phyloP scores from a whole-genome alignment of 2,888 invertebrate genomes.

The Tinea trinotella region DNA sequence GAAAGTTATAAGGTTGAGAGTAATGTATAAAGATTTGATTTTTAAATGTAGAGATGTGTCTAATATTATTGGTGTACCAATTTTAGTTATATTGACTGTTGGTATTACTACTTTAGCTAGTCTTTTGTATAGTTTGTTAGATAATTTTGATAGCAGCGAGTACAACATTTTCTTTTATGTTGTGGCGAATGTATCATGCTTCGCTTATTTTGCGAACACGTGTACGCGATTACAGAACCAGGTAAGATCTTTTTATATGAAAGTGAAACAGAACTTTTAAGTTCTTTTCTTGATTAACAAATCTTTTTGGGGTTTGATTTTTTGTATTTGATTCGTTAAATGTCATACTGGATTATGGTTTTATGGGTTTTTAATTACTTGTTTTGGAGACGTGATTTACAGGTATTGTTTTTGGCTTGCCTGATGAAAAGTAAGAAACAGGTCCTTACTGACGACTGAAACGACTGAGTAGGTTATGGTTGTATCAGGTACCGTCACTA shows the following conservation, averaged over 20 bases:
- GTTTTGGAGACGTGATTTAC: too few relatives aligned
- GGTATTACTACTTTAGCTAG: slow-evolving; percentile 5
- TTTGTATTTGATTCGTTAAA: too few relatives aligned
- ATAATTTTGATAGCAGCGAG: background rate
- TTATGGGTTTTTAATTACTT: too few relatives aligned
- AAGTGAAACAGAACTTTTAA: too few relatives aligned
- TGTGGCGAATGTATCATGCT: background rate
- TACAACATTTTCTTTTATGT: slow-evolving; percentile 12
- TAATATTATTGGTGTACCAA: background rate
- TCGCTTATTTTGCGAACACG: slow-evolving; percentile 10
- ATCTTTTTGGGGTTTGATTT: too few relatives aligned
- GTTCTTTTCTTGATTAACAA: too few relatives aligned
- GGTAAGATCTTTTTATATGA: background rate
- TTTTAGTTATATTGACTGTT: slow-evolving; percentile 1
- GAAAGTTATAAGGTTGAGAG: background rate
- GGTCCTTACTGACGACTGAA: too few relatives aligned
- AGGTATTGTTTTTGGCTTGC: too few relatives aligned
- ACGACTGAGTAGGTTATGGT: too few relatives aligned
- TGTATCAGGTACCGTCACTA: too few relatives aligned
- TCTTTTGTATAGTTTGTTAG: slow-evolving; percentile 1
- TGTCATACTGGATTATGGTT: too few relatives aligned
- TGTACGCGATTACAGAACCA: slow-evolving; percentile 7
- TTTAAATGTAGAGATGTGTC: background rate
- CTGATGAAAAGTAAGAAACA: too few relatives aligned
- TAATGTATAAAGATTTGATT: background rate